These are phyloP conservation scores for Drosophila mercatorum DNA, from an alignment of 2,888 invertebrate species.

Conservation along the genomic window DNA sequence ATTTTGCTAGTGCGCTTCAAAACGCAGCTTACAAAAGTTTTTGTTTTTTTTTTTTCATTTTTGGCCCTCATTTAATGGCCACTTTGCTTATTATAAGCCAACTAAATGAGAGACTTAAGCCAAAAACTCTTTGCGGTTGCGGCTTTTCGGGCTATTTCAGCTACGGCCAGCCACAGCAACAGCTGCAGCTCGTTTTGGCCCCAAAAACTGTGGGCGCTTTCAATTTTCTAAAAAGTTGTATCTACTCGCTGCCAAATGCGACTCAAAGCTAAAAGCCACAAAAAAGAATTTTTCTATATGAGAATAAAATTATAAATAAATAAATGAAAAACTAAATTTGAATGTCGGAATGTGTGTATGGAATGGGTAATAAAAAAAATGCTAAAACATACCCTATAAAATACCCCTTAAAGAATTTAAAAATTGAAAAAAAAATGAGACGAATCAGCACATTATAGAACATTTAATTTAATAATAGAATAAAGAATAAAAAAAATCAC, in stretches of 20 bases:
- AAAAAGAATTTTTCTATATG: background rate
- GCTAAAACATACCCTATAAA: background rate
- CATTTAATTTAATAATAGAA: no score
- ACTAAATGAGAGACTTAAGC: slow-evolving; percentile 57
- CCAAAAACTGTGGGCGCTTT: slow-evolving; percentile 52
- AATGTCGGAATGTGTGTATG: background rate
- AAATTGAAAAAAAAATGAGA: no score
- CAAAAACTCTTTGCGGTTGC: slow-evolving; percentile 66
- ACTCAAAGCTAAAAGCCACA: slow-evolving; percentile 43
- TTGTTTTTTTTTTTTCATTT: slow-evolving; percentile 18
- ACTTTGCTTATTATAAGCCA: slow-evolving; percentile 75
- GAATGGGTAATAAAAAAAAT: background rate
- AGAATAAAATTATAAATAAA: background rate
- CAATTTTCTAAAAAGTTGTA: slow-evolving; percentile 60
- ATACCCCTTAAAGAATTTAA: no score
- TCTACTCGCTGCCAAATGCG: slow-evolving; percentile 52
- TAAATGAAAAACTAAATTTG: background rate
- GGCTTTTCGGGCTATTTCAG: slow-evolving; percentile 36
- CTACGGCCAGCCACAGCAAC: slow-evolving; percentile 16
- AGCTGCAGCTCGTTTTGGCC: slow-evolving; percentile 25
- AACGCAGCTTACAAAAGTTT: slow-evolving; percentile 65
- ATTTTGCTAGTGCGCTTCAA: slow-evolving; percentile 43
- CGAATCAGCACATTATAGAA: no score
- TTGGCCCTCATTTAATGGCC: slow-evolving; percentile 58
- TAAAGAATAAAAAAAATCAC: no score